These are phyloP conservation scores for Entelurus aequoreus DNA, from an alignment of 2,113 vertebrate genomes.

Conservation along the genomic window DNA sequence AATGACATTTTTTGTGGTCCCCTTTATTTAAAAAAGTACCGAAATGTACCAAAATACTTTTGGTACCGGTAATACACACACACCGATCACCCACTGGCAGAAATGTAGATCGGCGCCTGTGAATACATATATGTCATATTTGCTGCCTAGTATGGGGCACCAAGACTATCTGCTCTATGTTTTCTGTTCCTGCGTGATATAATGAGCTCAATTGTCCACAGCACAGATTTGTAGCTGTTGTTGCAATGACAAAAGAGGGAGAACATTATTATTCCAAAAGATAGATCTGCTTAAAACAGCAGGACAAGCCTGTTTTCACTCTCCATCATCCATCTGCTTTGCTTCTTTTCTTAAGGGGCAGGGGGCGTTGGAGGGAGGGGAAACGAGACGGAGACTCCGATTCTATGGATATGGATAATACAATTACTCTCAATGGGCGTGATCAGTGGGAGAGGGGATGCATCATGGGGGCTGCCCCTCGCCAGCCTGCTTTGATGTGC, in stretches of 20 bases:
- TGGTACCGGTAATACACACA: no score
- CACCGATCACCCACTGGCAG: no score
- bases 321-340: conserved; percentile 23
- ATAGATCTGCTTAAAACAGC: conserved; percentile 54
- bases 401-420: conserved; percentile 42
- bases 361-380: no score
- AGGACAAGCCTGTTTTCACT: conserved; percentile 39
- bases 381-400: conserved; percentile 33
- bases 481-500: conserved; percentile 61
- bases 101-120: background rate
- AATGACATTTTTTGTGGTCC: no score
- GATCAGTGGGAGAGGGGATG: conserved; percentile 56
- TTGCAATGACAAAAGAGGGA: conserved; percentile 41
- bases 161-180: conserved; percentile 30
- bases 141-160: conserved; percentile 38
- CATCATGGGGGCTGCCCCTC: conserved; percentile 48
- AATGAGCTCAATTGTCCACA: conserved; percentile 39
- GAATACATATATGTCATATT: conserved; percentile 31
- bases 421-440: conserved; percentile 52
- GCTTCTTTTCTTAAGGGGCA: conserved; percentile 48
- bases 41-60: no score
- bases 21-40: no score
- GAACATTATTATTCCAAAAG: conserved; percentile 46
- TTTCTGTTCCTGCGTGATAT: conserved; percentile 53
- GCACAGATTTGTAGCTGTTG: conserved; percentile 32